Evolutionary conservation across 1,140 invertebrate genomes (phyloP).

Genomic region (Thalassaphorura encarpata): DNA sequence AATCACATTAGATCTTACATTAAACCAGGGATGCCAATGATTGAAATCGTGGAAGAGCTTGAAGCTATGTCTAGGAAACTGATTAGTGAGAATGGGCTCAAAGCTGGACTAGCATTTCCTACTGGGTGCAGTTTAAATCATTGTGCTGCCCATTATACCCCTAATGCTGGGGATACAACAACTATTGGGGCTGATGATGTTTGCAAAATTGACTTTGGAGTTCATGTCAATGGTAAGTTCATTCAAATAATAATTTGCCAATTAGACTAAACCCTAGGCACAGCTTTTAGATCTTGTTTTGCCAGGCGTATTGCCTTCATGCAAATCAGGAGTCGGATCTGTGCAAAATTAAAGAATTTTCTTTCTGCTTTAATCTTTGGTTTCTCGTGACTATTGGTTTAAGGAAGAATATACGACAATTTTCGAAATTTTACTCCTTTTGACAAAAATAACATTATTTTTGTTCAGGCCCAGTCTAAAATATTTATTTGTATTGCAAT

Average conservation of each 20-base stretch:
- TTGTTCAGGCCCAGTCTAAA: constrained; percentile 7
- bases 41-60: constrained; percentile 95
- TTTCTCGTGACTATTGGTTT: too few species aligned
- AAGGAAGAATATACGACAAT: too few species aligned
- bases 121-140: constrained; percentile 95
- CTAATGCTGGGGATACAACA: constrained; percentile 94
- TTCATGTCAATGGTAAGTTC: constrained; percentile 81
- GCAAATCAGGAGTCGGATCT: too few species aligned
- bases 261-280: too few species aligned
- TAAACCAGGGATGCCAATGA: constrained; percentile 98
- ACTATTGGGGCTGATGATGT: constrained; percentile 94
- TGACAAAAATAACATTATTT: not conserved
- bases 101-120: constrained; percentile 95
- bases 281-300: too few species aligned
- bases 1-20: constrained; percentile 83
- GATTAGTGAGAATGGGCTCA: constrained; percentile 89
- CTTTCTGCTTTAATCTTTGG: too few species aligned
- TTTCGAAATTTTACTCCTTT: too few species aligned
- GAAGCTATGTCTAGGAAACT: constrained; percentile 82
- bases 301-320: too few species aligned
- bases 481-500: constrained; percentile 18
- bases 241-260: not conserved
- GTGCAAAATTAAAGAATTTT: too few species aligned
- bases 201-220: constrained; percentile 99
- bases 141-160: constrained; percentile 98